phyloP scores from a whole-genome alignment of 2,113 vertebrate genomes.

The Strigops habroptila region DNA sequence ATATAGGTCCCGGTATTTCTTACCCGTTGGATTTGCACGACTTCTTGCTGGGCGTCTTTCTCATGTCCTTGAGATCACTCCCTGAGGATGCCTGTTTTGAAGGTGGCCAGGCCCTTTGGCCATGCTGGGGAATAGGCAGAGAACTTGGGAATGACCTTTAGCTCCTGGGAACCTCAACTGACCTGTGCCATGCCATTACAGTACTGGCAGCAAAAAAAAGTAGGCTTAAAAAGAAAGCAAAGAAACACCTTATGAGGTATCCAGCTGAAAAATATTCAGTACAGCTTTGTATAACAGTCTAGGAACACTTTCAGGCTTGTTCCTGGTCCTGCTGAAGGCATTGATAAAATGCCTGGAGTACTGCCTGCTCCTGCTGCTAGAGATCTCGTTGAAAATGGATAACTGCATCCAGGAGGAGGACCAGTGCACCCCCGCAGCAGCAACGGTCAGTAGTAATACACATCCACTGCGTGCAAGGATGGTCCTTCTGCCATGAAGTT shows the following conservation, averaged over 20 bases:
- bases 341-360: not conserved
- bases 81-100: not conserved
- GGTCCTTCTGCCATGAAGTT: not conserved
- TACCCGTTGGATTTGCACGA: not conserved
- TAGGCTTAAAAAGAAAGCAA: not conserved
- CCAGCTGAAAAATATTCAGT: not conserved
- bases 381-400: not conserved
- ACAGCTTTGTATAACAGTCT: not conserved
- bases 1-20: not conserved
- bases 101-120: not conserved
- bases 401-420: not conserved
- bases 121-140: not conserved
- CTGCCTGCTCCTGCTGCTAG: not conserved
- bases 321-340: not conserved
- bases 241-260: not conserved
- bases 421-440: not conserved
- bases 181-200: not conserved
- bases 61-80: not conserved
- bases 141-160: not conserved
- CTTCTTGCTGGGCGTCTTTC: not conserved
- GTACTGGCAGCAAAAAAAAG: not conserved
- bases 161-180: not conserved
- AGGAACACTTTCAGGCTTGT: not conserved
- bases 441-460: not conserved
- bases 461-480: rapidly evolving